A percentile compares a stretch with the other conserved stretches of the same genome.
Evolutionary conservation across 1,140 invertebrate species (phyloP).

Genomic region (Sycophila sp.): DNA sequence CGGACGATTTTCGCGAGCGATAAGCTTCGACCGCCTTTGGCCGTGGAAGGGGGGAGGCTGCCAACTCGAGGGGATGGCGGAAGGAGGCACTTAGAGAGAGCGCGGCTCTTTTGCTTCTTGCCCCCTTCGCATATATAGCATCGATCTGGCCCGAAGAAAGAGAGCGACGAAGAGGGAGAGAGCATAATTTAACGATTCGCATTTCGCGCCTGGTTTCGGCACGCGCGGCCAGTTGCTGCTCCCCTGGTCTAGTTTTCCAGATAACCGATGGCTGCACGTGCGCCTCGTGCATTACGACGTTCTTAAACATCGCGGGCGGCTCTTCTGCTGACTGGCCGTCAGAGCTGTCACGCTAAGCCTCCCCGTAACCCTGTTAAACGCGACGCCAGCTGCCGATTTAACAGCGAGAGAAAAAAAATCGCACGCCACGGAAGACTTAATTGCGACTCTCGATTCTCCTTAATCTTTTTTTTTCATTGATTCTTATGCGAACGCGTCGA

Average conservation of each 20-base stretch:
- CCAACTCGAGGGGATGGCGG: too few species aligned
- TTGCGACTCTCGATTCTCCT: too few species aligned
- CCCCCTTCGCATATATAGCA: not conserved
- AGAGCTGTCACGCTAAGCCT: conserved; percentile 54
- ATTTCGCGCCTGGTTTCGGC: conserved; percentile 26
- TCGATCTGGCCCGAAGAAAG: not conserved
- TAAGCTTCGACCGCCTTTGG: not conserved
- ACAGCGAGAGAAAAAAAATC: too few species aligned
- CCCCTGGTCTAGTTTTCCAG: conserved; percentile 43
- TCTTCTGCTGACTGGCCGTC: conserved; percentile 44
- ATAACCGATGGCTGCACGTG: conserved; percentile 11
- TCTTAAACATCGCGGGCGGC: conserved; percentile 42
- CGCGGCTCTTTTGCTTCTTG: not conserved
- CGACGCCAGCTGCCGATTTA: too few species aligned
- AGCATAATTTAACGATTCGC: conserved; percentile 28
- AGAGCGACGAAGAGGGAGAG: not conserved
- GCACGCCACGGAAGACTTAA: too few species aligned
- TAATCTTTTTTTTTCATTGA: too few species aligned
- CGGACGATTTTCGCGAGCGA: not conserved
- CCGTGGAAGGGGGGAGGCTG: not conserved
- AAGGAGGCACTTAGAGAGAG: not conserved
- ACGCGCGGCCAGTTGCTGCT: conserved; percentile 25
- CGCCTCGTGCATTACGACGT: conserved; percentile 35
- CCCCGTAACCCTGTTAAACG: too few species aligned
- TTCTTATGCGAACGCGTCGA: too few species aligned